These are phyloP conservation scores for Stomorhina lunata DNA, from an alignment of 2,888 invertebrate species.

Conservation along the genomic window DNA sequence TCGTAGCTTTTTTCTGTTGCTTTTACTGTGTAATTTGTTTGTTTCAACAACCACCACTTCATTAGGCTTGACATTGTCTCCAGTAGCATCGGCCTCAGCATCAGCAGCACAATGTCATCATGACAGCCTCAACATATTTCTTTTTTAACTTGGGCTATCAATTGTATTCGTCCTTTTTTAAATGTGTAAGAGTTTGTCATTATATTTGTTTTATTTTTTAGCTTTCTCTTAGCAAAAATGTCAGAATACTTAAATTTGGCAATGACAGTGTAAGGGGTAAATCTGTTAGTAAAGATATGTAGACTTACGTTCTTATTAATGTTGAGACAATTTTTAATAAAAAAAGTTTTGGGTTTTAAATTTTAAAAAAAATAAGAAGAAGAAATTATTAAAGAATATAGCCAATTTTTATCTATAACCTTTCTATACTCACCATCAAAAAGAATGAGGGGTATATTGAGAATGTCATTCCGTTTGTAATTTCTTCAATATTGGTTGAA, in stretches of 20 bases:
- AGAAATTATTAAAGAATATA: too few species aligned
- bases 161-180: not conserved
- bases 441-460: too few species aligned
- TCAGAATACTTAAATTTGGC: not conserved
- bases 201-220: not conserved
- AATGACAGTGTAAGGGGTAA: not conserved
- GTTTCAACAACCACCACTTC: conserved; percentile 35
- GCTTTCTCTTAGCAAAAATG: too few species aligned
- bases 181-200: not conserved
- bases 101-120: conserved; percentile 20
- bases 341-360: too few species aligned
- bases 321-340: too few species aligned
- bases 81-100: too few species aligned
- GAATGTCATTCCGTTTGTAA: too few species aligned
- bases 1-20: conserved; percentile 1
- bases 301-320: too few species aligned
- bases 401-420: too few species aligned
- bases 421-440: too few species aligned
- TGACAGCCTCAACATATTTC: conserved; percentile 33
- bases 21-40: not conserved
- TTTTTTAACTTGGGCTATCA: conserved; percentile 20
- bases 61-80: conserved; percentile 43
- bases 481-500: too few species aligned
- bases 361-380: too few species aligned
- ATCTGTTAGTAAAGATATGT: not conserved